These are phyloP conservation scores for Amphiprion ocellaris DNA, from an alignment of 2,113 vertebrate genomes.

Conservation along the genomic window DNA sequence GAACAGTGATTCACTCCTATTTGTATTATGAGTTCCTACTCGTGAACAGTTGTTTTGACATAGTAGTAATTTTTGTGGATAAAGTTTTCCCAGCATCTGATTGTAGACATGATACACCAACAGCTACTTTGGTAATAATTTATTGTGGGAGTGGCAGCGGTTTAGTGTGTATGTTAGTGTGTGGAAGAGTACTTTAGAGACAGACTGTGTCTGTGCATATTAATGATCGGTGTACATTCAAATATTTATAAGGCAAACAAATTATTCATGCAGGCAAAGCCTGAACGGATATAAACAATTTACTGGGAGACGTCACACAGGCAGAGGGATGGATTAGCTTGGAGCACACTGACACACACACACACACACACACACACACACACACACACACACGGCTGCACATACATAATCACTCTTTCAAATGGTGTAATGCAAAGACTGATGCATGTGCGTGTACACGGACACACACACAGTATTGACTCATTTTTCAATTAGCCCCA, in stretches of 20 bases:
- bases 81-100: conserved; percentile 27
- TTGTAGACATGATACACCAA: conserved; percentile 36
- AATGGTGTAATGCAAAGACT: conserved; percentile 59
- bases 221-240: conserved; percentile 84
- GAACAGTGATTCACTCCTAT: conserved; percentile 41
- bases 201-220: conserved; percentile 79
- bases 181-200: conserved; percentile 62
- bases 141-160: conserved; percentile 61
- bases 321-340: conserved; percentile 77
- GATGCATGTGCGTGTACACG: conserved; percentile 10
- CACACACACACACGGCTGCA: conserved; percentile 50
- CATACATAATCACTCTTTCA: conserved; percentile 70
- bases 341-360: conserved; percentile 60
- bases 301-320: conserved; percentile 82
- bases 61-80: conserved; percentile 30
- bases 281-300: conserved; percentile 87
- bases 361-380: conserved; percentile 43
- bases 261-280: conserved; percentile 85
- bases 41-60: conserved; percentile 48
- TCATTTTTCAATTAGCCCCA: conserved; percentile 84
- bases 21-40: conserved; percentile 18
- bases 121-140: conserved; percentile 43
- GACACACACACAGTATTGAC: conserved; percentile 72
- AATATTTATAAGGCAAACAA: conserved; percentile 87
- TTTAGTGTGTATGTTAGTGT: conserved; percentile 60